Evolutionary conservation across 2,888 invertebrate genomes (phyloP).

Genomic region (Eretmocerus hayati): DNA sequence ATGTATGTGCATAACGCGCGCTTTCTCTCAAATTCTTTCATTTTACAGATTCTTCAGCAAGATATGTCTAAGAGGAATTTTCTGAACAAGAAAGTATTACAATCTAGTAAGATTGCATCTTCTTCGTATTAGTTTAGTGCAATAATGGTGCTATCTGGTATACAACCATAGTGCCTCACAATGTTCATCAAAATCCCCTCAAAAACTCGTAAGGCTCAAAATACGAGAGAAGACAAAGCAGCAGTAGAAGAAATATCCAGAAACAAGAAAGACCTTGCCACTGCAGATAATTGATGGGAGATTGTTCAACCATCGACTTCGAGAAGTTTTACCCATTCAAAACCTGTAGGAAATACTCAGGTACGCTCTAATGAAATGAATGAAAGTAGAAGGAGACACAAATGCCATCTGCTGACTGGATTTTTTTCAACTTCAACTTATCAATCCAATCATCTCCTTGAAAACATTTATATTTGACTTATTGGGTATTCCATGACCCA

Average conservation of each 20-base stretch:
- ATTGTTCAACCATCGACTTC: too few relatives aligned
- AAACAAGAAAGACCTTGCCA: too few relatives aligned
- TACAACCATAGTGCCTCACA: constrained; percentile 56
- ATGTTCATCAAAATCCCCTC: constrained; percentile 53
- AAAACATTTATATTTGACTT: too few relatives aligned
- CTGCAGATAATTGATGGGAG: too few relatives aligned
- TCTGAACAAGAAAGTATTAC: constrained; percentile 54
- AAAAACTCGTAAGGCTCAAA: constrained; percentile 24
- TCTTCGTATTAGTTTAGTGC: constrained; percentile 57
- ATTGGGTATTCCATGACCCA: too few relatives aligned
- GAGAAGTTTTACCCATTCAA: too few relatives aligned
- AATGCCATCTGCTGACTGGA: background rate
- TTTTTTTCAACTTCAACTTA: too few relatives aligned
- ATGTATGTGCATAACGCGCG: too few relatives aligned
- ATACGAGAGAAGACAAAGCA: constrained; percentile 11
- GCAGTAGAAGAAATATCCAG: constrained; percentile 4
- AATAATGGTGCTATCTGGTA: constrained; percentile 61
- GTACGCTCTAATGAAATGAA: too few relatives aligned
- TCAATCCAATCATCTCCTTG: too few relatives aligned
- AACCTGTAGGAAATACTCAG: too few relatives aligned
- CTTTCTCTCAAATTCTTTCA: background rate
- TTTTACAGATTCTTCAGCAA: constrained; percentile 53
- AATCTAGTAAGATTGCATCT: constrained; percentile 44
- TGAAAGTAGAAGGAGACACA: too few relatives aligned
- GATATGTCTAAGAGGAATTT: constrained; percentile 59